phyloP scores from a whole-genome alignment of 2,113 vertebrate species.

The Aspiorhynchus laticeps region DNA sequence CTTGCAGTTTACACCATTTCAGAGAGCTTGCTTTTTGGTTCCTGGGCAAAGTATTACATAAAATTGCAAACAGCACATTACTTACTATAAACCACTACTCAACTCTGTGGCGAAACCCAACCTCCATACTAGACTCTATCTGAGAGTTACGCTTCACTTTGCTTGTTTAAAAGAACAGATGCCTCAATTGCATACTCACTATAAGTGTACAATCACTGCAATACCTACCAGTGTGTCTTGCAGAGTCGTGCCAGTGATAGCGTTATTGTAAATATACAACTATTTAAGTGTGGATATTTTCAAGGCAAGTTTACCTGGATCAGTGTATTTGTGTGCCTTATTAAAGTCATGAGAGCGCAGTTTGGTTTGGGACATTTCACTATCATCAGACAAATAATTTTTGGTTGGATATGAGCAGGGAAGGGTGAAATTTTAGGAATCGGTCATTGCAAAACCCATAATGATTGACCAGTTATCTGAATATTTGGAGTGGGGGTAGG shows the following conservation, averaged over 20 bases:
- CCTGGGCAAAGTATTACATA: background rate
- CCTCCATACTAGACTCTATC: background rate
- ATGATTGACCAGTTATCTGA: background rate
- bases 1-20: constrained; percentile 11
- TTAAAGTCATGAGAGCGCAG: constrained; percentile 77
- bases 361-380: constrained; percentile 80
- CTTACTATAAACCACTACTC: background rate
- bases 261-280: constrained; percentile 92
- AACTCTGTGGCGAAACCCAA: background rate
- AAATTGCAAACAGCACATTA: background rate
- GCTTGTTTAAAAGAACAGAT: constrained; percentile 18
- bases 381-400: background rate
- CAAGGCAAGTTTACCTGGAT: constrained; percentile 93
- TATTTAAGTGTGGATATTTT: constrained; percentile 87
- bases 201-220: constrained; percentile 84
- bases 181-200: constrained; percentile 56
- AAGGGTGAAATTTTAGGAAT: background rate
- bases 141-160: constrained; percentile 6
- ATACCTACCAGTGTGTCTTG: constrained; percentile 76
- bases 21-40: constrained; percentile 1
- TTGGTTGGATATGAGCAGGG: background rate
- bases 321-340: constrained; percentile 99
- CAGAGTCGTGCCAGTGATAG: constrained; percentile 95
- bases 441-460: background rate
- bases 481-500: background rate